Evolutionary conservation across 2,113 vertebrate genomes (phyloP), one percentile per base, ranked within the genome.

Genomic region (Sardina pilchardus): DNA sequence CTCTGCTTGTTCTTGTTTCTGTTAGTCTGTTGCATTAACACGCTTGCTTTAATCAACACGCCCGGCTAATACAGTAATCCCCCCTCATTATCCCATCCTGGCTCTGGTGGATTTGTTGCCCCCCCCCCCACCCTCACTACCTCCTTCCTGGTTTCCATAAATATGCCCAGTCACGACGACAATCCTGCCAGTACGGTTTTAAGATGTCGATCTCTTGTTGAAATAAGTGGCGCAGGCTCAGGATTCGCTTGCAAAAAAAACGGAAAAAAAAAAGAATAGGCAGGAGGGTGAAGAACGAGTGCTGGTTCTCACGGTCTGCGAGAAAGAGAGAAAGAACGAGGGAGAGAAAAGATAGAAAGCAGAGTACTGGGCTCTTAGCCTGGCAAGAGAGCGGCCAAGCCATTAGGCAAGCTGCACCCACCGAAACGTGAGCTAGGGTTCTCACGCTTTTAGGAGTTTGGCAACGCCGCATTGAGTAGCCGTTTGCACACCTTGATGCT

Each of bases 1-100:
- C 30, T 75, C 67, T 75, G 30, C 67, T 75, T 75, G 67, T 36
- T 75, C 14, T 50, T 75, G 67, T 75, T 36, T 75, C 67, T 75
- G 12, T 56, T 24, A 24, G 53, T 75, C 34, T 34, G 67, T 75
- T 75, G 67, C 10, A 75, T 75, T 36, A 30, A 36, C 34, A 14
- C 14, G 67, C 67, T 36, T 17, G 67, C 34, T 75, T 34, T 75
- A 34, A 34, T 75, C 30, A 75, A 30, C 30, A 17, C 21, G 67
- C 67, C 67, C 14, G 30, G 67, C 67, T 75, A 36, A 75, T 75
- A 14, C 67, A 34, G 12, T 75, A 75, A 75, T 75, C 67, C 34
- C 21, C 48, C 30, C 30, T 75, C 67, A 75, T 34, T 75, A 75
- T 75, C 67, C 67, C 67, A 75, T 75, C 53, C 53, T 24, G 53